These are phyloP conservation scores for Ceyx melanurus DNA, from an alignment of 2,113 vertebrate species.

Conservation along the genomic window DNA sequence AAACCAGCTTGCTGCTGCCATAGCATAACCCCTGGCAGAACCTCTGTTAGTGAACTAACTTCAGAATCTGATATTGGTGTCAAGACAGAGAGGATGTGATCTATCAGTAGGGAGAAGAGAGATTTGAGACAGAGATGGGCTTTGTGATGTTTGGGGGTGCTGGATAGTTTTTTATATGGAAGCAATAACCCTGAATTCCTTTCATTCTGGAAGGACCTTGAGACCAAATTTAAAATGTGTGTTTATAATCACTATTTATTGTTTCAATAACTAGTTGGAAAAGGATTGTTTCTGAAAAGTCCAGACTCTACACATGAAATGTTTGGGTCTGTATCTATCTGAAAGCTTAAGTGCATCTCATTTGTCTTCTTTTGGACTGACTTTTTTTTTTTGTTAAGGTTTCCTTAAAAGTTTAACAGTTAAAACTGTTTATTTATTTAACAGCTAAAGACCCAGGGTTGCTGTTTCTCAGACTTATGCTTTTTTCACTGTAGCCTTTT, in stretches of 20 bases:
- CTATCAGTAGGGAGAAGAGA: background rate
- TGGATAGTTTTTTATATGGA: background rate
- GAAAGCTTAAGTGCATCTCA: background rate
- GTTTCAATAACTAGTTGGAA: background rate
- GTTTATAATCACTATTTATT: background rate
- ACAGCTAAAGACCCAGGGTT: background rate
- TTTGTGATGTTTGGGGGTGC: background rate
- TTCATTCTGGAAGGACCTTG: background rate
- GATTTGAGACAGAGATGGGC: rapidly evolving
- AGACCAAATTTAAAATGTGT: background rate
- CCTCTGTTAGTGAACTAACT: background rate
- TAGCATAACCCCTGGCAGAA: background rate
- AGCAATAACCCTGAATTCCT: background rate
- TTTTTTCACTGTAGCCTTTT: background rate
- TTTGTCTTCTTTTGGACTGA: background rate
- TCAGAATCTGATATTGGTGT: background rate
- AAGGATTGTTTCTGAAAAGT: background rate
- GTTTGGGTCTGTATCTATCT: background rate
- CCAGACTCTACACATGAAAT: background rate
- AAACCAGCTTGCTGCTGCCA: background rate
- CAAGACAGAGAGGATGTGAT: background rate
- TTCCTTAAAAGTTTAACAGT: background rate
- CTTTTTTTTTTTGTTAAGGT: background rate
- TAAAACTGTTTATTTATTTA: background rate
- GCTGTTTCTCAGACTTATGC: background rate